Evolutionary conservation across 2,888 invertebrate species (phyloP).

Genomic region (Uropetala carovei): DNA sequence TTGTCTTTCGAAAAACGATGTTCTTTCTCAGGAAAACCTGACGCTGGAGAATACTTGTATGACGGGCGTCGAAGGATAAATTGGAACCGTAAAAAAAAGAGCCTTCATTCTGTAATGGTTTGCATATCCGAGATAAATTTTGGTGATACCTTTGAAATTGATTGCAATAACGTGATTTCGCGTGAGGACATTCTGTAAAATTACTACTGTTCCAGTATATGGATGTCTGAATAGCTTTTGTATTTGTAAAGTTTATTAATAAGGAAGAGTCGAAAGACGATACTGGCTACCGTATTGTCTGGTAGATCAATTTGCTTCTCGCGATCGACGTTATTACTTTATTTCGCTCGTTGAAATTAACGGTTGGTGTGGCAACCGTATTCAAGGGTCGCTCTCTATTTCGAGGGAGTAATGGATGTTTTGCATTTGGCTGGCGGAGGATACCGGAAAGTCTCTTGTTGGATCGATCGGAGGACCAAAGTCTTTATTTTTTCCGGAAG

Average conservation of each 20-base stretch:
- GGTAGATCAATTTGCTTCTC: not conserved
- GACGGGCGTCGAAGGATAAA: not conserved
- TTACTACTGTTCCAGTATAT: not conserved
- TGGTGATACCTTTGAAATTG: not conserved
- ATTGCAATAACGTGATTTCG: not conserved
- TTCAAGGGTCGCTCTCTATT: constrained; percentile 2
- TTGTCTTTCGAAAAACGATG: constrained; percentile 46
- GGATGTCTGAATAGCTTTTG: not conserved
- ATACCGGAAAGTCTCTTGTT: not conserved
- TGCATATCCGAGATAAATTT: not conserved
- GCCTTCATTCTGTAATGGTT: not conserved
- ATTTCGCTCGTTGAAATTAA: not conserved
- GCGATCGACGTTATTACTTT: not conserved
- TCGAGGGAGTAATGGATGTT: not conserved
- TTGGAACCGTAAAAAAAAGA: not conserved
- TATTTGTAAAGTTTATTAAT: not conserved
- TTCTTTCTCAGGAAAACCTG: constrained; percentile 58
- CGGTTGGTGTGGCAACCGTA: not conserved
- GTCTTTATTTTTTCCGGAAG: constrained; percentile 44
- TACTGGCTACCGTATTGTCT: not conserved
- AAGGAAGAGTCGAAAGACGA: not conserved
- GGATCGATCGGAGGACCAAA: constrained; percentile 49
- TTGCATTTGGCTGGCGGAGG: not conserved
- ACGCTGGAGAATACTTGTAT: constrained; percentile 15
- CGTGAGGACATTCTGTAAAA: not conserved